These are phyloP conservation scores for Leucophora obtusa DNA, from an alignment of 2,888 invertebrate species.

Conservation along the genomic window DNA sequence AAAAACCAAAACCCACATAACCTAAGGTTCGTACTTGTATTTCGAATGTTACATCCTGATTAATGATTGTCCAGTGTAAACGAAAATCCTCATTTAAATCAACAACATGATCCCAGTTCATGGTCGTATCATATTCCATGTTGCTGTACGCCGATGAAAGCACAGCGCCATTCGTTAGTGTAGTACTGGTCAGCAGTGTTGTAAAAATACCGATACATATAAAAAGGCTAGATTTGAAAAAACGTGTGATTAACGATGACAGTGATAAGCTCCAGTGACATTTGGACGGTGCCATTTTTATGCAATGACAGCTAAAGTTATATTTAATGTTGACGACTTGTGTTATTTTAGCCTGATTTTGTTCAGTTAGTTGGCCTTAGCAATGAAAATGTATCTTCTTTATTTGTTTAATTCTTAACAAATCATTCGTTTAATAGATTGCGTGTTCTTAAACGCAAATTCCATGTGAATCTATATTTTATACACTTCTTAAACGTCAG, in stretches of 20 bases:
- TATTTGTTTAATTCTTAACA: neutral
- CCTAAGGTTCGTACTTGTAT: constrained; percentile 88
- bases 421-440: constrained; percentile 31
- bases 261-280: constrained; percentile 58
- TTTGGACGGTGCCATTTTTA: constrained; percentile 56
- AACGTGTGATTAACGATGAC: constrained; percentile 66
- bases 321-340: constrained; percentile 7
- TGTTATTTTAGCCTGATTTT: neutral
- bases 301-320: constrained; percentile 24
- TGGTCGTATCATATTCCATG: constrained; percentile 68
- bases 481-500: constrained; percentile 28
- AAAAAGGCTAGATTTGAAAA: constrained; percentile 58
- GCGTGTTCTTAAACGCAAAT: constrained; percentile 37
- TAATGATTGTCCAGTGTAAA: constrained; percentile 84
- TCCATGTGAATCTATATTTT: constrained; percentile 30
- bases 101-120: constrained; percentile 78
- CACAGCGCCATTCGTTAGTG: constrained; percentile 51
- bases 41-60: constrained; percentile 87
- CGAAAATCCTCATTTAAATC: constrained; percentile 79
- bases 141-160: constrained; percentile 48
- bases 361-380: neutral
- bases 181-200: constrained; percentile 29
- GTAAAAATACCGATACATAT: constrained; percentile 57
- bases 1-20: constrained; percentile 90
- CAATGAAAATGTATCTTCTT: constrained; percentile 4